Evolutionary conservation across 2,797 vertebrate species (phyloP), one percentile per base, ranked within the genome.

Genomic region (Oreochromis grahami): DNA sequence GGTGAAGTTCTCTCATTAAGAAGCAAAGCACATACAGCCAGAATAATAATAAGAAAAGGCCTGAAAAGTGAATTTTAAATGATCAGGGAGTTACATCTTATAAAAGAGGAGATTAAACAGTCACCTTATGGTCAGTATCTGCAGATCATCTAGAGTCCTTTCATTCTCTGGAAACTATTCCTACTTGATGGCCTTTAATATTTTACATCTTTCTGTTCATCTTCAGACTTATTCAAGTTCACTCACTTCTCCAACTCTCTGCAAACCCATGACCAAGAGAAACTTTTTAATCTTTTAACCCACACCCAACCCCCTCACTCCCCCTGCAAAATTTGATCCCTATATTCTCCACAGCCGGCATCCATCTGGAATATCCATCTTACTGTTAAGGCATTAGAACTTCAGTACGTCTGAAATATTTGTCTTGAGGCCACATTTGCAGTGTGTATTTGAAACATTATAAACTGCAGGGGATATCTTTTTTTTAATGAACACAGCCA

Each of bases 231-330:
- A 68, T 29, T 78, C 56, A 56, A 80, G 77, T 55, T 80, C 53
- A 81, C 38, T 24, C 19, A 48, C 81, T 56, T 87, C 52, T 84
- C 13, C 51, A 88, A 81, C 85, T 80, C 76, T 53, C 48, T 41
- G n/a, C 84, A 81, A 85, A 90, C 88, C 91, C 86, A 68, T 87
- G 88, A 87, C 77, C 79, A 51, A 78, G 53, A 81, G 77, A 92
- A 92, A 91, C 72, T 81, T 87, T 68, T 79, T 91, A 85, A 93
- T 91, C 89, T 86, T 80, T 81, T 77, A 89, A 90, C 86, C 51
- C 60, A 80, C 77, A 58, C 84, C 80, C 81, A 93, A 91, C 86
- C 43, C 76, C 77, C 50, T 82, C 84, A 85, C 82, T 87, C 68
- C 76, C 60, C 45, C 68, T 84, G 80, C 80, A 85, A 89, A 78